Evolutionary conservation across 2,888 invertebrate genomes (phyloP), one percentile per base, ranked within the genome.

Genomic region (Pseudanteris insignis): DNA sequence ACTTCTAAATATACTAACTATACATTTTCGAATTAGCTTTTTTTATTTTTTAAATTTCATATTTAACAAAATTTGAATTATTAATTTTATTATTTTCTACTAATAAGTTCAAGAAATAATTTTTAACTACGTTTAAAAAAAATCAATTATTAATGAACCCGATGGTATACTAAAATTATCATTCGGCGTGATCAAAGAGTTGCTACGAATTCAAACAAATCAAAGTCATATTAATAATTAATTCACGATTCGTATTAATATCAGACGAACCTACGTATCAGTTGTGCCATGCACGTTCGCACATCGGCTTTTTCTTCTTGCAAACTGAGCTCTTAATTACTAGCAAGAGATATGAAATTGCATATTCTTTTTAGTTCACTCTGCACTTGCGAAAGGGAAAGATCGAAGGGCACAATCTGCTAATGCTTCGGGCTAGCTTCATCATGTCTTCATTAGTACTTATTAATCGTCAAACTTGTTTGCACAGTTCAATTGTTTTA

Each of bases 221-320:
- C 76, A 72, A 71, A 63, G 70, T 66, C 70, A 71, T 74, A 75
- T 78, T 26, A 74, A 77, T 78, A 78, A 79, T 78, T 77, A 78
- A 78, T 78, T 71, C 73, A 67, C 65, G 67, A 54, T 66, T 68
- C 67, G 72, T 72, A 74, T 77, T 77, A 77, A 78, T 78, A 75
- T 67, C 69, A 53, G 60, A 61, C 67, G 53, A 63, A 62, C 64
- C 53, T 62, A 69, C 70, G 65, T 70, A 69, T 72, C 68, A 68
- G 64, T 59, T 32, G 55, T 51, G 54, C 60, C 54, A n/a, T n/a
- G n/a, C n/a, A n/a, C n/a, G n/a, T 64, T 60, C 63, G 61, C 58
- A 59, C 44, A 50, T 67, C 38, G 40, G 50, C 26, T 46, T 51
- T 46, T 43, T 29, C 57, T 40, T 41, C 40, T 57, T 59, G 60